A percentile compares a stretch with the other conserved stretches of the same genome.
Conservation (phyloP, 2,113 vertebrate species). For the Speoplatyrhinus poulsoni region DNA sequence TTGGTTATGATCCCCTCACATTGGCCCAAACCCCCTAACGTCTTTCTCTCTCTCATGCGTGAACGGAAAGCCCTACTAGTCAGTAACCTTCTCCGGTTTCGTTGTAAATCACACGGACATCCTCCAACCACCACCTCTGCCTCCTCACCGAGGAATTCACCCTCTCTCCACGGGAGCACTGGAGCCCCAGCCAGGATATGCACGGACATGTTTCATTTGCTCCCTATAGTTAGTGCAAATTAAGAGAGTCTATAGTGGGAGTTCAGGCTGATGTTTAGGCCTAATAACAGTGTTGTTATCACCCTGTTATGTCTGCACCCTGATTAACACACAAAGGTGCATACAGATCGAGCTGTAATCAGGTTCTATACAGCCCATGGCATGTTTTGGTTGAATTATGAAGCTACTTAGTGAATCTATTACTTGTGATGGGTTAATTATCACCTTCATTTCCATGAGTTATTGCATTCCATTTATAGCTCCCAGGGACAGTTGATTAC, state of each 20-base stretch:
- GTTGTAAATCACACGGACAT: constrained; percentile 32
- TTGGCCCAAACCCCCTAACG: constrained; percentile 9
- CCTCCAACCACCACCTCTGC: constrained; percentile 1
- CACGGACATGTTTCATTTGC: constrained; percentile 60
- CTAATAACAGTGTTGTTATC: not conserved
- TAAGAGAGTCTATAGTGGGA: constrained; percentile 46
- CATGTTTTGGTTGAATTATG: constrained; percentile 24
- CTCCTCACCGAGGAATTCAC: constrained; percentile 45
- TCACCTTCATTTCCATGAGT: constrained; percentile 42
- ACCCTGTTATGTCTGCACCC: constrained; percentile 21
- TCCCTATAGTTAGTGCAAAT: constrained; percentile 49
- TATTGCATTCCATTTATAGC: constrained; percentile 31
- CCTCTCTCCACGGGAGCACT: constrained; percentile 34
- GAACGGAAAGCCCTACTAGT: constrained; percentile 37
- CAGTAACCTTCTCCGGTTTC: constrained; percentile 42
- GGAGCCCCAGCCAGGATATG: constrained; percentile 52
- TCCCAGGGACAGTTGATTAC: constrained; percentile 50
- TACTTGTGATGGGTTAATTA: constrained; percentile 53
- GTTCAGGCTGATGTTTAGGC: constrained; percentile 1
- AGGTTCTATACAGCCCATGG: not conserved
- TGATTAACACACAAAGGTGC: constrained; percentile 8
- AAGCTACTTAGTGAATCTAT: constrained; percentile 42
- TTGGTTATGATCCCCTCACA: constrained; percentile 11
- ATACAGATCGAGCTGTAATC: not conserved
- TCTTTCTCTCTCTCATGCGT: constrained; percentile 27